Evolutionary conservation across 2,888 invertebrate species (phyloP).

Genomic region (Podabrus alpinus): DNA sequence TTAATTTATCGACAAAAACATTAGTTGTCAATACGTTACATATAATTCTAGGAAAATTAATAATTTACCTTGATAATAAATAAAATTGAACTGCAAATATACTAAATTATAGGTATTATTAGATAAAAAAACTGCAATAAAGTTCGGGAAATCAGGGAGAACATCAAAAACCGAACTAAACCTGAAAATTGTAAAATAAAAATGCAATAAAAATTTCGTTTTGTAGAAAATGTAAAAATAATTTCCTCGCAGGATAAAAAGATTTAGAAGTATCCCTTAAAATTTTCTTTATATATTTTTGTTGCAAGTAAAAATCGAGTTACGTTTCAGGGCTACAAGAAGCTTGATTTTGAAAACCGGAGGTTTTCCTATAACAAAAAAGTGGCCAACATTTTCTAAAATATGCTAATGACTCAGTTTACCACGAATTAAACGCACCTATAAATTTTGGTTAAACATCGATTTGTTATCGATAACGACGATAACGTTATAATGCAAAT

Average conservation of each 20-base stretch:
- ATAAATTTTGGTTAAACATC: neutral
- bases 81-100: neutral
- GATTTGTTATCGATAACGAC: neutral
- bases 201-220: neutral
- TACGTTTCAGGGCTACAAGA: neutral
- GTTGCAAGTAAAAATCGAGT: neutral
- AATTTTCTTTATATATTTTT: neutral
- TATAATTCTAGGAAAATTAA: neutral
- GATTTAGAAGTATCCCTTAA: neutral
- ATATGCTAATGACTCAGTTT: neutral
- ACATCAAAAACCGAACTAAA: neutral
- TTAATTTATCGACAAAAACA: neutral
- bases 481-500: neutral
- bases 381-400: neutral
- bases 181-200: neutral
- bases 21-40: neutral
- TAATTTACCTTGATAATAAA: neutral
- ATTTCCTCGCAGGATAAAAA: neutral
- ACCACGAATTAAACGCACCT: neutral
- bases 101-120: too few relatives aligned
- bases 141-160: neutral
- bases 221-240: neutral
- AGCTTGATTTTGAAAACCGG: neutral
- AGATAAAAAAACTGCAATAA: neutral
- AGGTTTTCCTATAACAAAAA: neutral